A percentile compares a stretch with the other conserved stretches of the same genome.
phyloP scores from a whole-genome alignment of 2,113 vertebrate genomes.

The Mugil cephalus region DNA sequence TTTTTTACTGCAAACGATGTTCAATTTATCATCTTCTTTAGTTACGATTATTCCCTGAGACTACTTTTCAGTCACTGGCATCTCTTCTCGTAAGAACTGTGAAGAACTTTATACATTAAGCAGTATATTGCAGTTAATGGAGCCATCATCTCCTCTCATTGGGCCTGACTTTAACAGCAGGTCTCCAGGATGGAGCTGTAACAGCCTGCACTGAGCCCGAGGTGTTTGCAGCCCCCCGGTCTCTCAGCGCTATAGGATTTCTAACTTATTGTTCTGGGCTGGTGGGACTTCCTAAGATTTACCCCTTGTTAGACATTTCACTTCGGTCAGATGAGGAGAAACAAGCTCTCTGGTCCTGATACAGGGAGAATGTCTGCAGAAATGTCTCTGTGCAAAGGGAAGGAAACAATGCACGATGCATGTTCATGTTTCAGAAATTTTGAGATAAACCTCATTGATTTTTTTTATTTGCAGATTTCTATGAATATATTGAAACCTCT shows the following conservation, averaged over 20 bases:
- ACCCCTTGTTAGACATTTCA: constrained; percentile 53
- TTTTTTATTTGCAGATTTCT: too few species aligned
- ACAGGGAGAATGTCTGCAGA: constrained; percentile 12
- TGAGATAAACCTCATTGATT: too few species aligned
- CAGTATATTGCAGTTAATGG: constrained; percentile 18
- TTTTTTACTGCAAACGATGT: too few species aligned
- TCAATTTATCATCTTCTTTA: neutral
- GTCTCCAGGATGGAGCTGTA: constrained; percentile 24
- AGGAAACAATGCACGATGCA: neutral
- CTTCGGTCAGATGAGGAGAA: constrained; percentile 25
- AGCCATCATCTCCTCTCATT: constrained; percentile 1
- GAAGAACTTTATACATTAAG: neutral
- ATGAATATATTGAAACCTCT: too few species aligned
- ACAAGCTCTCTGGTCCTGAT: neutral
- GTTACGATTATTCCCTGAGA: neutral
- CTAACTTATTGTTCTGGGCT: constrained; percentile 70
- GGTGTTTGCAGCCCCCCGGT: neutral
- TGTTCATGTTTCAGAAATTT: too few species aligned
- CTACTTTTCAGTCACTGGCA: neutral
- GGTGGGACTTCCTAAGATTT: constrained; percentile 54
- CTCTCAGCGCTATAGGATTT: constrained; percentile 17
- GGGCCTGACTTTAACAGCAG: constrained; percentile 18
- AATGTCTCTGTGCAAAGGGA: neutral
- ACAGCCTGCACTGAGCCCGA: constrained; percentile 11
- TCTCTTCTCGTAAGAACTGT: neutral